Evolutionary conservation across 2,797 vertebrate genomes (phyloP).

Genomic region (Platyrinchus mystaceus): DNA sequence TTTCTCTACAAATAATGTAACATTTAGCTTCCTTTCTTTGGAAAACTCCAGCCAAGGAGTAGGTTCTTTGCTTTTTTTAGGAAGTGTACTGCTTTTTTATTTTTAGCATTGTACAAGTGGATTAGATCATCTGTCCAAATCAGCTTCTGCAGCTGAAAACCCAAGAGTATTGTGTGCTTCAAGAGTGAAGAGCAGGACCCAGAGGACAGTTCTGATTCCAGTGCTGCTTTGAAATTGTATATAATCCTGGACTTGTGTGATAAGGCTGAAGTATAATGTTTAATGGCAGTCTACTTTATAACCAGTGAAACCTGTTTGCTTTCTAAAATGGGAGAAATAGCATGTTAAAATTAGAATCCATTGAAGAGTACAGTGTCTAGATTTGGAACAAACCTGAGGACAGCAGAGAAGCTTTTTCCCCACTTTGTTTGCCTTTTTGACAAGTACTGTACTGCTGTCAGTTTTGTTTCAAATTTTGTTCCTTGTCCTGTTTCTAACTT

Average conservation of each 20-base stretch:
- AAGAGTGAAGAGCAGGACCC: background rate
- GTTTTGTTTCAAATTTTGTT: background rate
- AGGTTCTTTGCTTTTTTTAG: background rate
- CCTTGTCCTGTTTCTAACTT: background rate
- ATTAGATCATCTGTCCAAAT: background rate
- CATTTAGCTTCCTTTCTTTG: background rate
- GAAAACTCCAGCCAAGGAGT: background rate
- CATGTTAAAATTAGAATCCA: background rate
- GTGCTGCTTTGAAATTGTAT: background rate
- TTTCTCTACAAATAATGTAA: background rate
- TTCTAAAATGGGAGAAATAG: background rate
- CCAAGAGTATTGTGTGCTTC: rapidly evolving
- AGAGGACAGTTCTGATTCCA: background rate
- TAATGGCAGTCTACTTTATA: background rate
- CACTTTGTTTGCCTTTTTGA: background rate
- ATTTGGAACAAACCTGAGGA: background rate
- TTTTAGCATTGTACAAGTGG: background rate
- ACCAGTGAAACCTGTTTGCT: background rate
- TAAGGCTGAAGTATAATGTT: background rate
- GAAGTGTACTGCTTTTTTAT: background rate
- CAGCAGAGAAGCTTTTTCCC: background rate
- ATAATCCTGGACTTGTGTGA: background rate
- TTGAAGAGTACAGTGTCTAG: background rate
- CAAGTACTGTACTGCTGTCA: background rate
- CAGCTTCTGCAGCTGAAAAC: background rate